A percentile compares a stretch with the other conserved stretches of the same genome.
Evolutionary conservation across 2,797 vertebrate genomes (phyloP).

Genomic region (Danio choprae): DNA sequence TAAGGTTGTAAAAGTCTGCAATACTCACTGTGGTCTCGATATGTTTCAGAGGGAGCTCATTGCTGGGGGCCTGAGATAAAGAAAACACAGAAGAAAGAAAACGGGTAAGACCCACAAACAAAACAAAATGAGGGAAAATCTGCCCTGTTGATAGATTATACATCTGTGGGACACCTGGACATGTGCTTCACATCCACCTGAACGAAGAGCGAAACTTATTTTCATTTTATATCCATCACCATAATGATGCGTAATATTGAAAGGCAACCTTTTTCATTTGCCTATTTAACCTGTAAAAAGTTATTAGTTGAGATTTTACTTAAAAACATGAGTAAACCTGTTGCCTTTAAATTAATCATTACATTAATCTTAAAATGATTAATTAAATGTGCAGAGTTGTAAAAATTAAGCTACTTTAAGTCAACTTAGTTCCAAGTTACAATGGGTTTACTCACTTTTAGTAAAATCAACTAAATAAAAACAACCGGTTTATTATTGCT

Average conservation of each 20-base stretch:
- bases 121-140: conserved; percentile 20
- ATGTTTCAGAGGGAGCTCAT: conserved; percentile 84
- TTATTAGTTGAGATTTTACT: too few relatives aligned
- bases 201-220: not conserved
- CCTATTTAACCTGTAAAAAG: not conserved
- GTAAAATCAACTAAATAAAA: too few relatives aligned
- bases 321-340: too few relatives aligned
- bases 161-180: not conserved
- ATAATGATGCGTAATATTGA: not conserved
- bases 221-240: not conserved
- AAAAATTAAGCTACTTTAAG: too few relatives aligned
- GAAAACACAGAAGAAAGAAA: conserved; percentile 23
- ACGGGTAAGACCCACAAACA: conserved; percentile 25
- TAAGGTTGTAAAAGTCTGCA: not conserved
- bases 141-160: conserved; percentile 22
- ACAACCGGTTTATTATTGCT: too few relatives aligned
- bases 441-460: too few relatives aligned
- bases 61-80: conserved; percentile 77
- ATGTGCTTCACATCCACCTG: not conserved
- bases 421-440: too few relatives aligned
- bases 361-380: too few relatives aligned
- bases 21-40: conserved; percentile 87
- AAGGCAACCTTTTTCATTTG: not conserved
- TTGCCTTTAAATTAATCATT: too few relatives aligned
- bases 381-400: too few relatives aligned